Percentiles rank a stretch among this genome's conserved stretches.
phyloP scores from a whole-genome alignment of 2,797 vertebrate genomes.

The Sebastes nivosus region DNA sequence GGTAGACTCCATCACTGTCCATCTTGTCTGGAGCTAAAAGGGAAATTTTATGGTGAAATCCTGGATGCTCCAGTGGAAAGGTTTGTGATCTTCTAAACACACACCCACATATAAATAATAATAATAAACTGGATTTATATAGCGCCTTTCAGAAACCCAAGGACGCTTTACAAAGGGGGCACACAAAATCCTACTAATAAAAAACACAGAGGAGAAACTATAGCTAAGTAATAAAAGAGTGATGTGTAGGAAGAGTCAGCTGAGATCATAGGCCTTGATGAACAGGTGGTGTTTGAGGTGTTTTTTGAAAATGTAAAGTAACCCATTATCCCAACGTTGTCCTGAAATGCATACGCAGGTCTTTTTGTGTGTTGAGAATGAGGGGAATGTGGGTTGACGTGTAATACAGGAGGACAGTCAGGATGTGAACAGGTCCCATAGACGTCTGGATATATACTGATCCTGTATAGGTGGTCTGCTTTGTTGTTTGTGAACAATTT shows the following conservation, averaged over 20 bases:
- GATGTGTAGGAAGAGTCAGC: too few species aligned
- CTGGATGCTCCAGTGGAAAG: neutral
- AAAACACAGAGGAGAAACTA: too few species aligned
- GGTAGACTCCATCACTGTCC: neutral
- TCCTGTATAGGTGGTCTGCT: neutral
- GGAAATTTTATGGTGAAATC: neutral
- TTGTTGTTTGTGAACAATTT: neutral
- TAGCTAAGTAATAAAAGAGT: too few species aligned
- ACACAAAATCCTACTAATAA: too few species aligned
- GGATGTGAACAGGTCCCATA: conserved; percentile 38
- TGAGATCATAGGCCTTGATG: too few species aligned
- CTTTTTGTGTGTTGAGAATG: conserved; percentile 53
- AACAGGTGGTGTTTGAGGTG: too few species aligned
- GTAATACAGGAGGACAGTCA: conserved; percentile 37
- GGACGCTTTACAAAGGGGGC: too few species aligned
- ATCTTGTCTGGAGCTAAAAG: neutral
- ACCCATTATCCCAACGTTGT: conserved; percentile 5
- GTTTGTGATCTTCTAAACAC: conserved; percentile 12
- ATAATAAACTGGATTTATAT: too few species aligned
- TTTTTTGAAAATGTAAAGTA: neutral
- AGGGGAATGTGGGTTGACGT: conserved; percentile 57
- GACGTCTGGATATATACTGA: neutral
- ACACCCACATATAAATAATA: neutral
- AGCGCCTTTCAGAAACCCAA: too few species aligned
- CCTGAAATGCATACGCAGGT: conserved; percentile 49